Evolutionary conservation across 2,797 vertebrate species (phyloP).

Genomic region (Tympanoctomys barrerae): DNA sequence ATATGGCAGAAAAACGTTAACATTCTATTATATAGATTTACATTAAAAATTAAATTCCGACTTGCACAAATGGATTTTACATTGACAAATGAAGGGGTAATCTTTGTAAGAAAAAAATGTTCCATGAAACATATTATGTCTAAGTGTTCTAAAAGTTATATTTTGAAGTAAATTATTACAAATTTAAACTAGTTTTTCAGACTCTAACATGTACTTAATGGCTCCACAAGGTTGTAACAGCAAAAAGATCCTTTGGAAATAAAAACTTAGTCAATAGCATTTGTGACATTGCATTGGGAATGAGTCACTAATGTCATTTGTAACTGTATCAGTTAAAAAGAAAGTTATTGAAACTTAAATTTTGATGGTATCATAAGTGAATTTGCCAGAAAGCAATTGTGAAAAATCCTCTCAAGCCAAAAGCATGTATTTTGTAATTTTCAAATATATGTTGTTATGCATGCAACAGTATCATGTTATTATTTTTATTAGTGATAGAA

Average conservation of each 20-base stretch:
- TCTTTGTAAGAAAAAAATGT: not conserved
- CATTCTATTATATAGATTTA: not conserved
- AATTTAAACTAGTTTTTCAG: not conserved
- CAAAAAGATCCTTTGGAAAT: not conserved
- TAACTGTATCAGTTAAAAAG: constrained; percentile 6
- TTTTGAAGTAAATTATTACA: not conserved
- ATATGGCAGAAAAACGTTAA: not conserved
- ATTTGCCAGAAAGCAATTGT: not conserved
- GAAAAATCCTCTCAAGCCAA: not conserved
- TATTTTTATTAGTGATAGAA: not conserved
- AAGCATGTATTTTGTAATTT: not conserved
- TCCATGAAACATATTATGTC: not conserved
- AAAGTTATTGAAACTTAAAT: not conserved
- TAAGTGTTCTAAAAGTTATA: not conserved
- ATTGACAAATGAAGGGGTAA: not conserved
- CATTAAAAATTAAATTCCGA: not conserved
- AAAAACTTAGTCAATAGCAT: not conserved
- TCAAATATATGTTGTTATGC: not conserved
- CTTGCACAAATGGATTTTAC: not conserved
- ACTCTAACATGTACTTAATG: not conserved
- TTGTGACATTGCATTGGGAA: not conserved
- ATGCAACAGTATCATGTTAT: not conserved
- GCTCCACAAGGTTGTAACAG: not conserved
- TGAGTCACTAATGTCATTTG: not conserved
- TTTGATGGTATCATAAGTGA: not conserved